Evolutionary conservation across 2,797 vertebrate genomes (phyloP).

Genomic region (Distichodus sexfasciatus): DNA sequence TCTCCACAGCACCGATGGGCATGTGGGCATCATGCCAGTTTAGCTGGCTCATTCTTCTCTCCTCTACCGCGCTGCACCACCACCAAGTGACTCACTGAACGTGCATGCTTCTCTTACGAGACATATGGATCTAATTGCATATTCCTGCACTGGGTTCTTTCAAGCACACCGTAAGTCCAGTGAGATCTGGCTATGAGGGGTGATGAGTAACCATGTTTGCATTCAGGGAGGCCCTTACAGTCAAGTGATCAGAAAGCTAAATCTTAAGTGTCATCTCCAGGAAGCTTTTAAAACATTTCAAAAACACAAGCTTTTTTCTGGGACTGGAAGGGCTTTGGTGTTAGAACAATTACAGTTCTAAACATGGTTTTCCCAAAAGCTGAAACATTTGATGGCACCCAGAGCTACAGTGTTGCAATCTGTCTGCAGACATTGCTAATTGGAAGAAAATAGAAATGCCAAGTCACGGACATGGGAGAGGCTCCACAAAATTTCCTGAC

Average conservation of each 20-base stretch:
- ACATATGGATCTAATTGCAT: slow-evolving; percentile 58
- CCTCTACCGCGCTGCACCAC: slow-evolving; percentile 65
- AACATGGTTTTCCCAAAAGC: neutral
- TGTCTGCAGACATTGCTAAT: neutral
- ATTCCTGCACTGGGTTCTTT: slow-evolving; percentile 41
- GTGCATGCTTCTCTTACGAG: slow-evolving; percentile 39
- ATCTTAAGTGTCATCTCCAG: neutral
- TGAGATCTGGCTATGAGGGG: slow-evolving; percentile 28
- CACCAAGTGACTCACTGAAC: slow-evolving; percentile 66
- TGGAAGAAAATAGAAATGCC: slow-evolving; percentile 31
- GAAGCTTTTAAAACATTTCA: neutral
- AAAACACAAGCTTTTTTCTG: neutral
- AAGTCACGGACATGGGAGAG: slow-evolving; percentile 33
- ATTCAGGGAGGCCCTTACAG: slow-evolving; percentile 42
- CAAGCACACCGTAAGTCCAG: slow-evolving; percentile 44
- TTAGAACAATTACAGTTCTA: neutral
- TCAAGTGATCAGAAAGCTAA: slow-evolving; percentile 21
- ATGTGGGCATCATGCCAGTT: slow-evolving; percentile 58
- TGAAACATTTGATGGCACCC: neutral
- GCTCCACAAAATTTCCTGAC: slow-evolving; percentile 42
- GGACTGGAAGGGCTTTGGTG: neutral
- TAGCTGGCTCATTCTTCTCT: slow-evolving; percentile 60
- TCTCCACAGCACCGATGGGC: slow-evolving; percentile 25
- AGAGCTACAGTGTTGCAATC: neutral
- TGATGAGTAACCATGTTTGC: slow-evolving; percentile 51